A percentile compares a stretch with the other conserved stretches of the same genome.
Conservation (phyloP, 2,113 vertebrate species). For the Platanista minor region DNA sequence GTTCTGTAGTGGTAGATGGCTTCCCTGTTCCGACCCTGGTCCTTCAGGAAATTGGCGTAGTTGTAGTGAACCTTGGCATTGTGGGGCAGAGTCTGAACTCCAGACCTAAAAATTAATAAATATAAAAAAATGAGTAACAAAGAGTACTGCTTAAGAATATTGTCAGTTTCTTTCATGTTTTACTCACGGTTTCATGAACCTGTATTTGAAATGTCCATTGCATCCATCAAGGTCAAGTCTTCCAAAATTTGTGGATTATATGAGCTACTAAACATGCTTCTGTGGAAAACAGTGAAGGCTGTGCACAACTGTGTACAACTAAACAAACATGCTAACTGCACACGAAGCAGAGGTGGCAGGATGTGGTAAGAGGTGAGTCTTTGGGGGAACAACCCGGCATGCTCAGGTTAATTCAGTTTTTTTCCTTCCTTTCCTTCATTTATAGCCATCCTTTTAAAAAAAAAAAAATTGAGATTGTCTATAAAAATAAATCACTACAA, state of each 20-base stretch:
- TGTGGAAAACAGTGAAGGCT: not conserved
- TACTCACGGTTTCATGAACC: not conserved
- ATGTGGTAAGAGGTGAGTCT: not conserved
- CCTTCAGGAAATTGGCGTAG: constrained; percentile 98
- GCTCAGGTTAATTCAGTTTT: not conserved
- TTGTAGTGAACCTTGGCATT: constrained; percentile 99
- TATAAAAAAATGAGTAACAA: not conserved
- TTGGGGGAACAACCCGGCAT: not conserved
- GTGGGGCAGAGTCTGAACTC: constrained; percentile 95
- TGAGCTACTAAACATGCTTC: not conserved
- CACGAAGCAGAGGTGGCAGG: not conserved
- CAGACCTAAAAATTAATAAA: constrained; percentile 84
- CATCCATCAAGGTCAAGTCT: not conserved
- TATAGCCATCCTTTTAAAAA: not conserved
- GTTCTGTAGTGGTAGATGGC: constrained; percentile 94
- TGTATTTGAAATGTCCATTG: not conserved
- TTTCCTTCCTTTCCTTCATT: not conserved
- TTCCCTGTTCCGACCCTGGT: constrained; percentile 87
- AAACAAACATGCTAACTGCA: not conserved
- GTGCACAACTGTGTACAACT: not conserved
- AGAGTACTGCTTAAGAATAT: not conserved
- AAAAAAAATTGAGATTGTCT: not conserved
- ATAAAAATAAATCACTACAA: not conserved
- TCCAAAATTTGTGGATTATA: not conserved
- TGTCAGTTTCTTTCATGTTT: not conserved